phyloP scores from a whole-genome alignment of 2,888 invertebrate species.

The Apotomis betuletana region DNA sequence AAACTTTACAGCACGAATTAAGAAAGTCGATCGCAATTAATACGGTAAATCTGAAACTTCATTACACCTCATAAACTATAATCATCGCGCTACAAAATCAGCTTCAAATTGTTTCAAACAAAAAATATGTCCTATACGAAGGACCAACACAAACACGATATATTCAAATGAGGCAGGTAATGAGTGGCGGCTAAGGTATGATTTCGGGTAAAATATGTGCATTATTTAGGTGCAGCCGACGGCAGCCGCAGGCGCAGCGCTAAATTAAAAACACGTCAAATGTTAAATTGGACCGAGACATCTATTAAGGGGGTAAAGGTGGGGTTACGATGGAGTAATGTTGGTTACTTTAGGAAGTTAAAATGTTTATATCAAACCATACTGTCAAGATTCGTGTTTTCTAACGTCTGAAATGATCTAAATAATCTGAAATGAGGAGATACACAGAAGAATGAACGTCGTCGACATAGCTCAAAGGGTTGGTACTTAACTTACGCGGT shows the following conservation, averaged over 20 bases:
- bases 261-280: conserved; percentile 84
- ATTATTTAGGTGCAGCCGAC: conserved; percentile 73
- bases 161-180: conserved; percentile 48
- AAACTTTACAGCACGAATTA: not conserved
- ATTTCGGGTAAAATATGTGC: conserved; percentile 67
- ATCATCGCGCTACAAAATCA: conserved; percentile 32
- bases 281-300: conserved; percentile 83
- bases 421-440: too few species aligned
- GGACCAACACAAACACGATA: conserved; percentile 41
- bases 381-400: too few species aligned
- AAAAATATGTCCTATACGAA: conserved; percentile 40
- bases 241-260: conserved; percentile 80
- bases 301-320: conserved; percentile 76
- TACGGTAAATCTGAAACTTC: conserved; percentile 7
- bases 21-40: not conserved
- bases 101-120: conserved; percentile 34
- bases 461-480: too few species aligned
- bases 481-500: too few species aligned
- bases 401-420: too few species aligned
- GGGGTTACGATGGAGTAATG: conserved; percentile 52
- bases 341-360: not conserved
- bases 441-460: too few species aligned
- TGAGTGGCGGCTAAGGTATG: conserved; percentile 44
- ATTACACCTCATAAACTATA: conserved; percentile 25
- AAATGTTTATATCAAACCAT: not conserved